Evolutionary conservation across 2,797 vertebrate genomes (phyloP), one percentile per base, ranked within the genome.

Genomic region (Percopsis omiscomaycus): DNA sequence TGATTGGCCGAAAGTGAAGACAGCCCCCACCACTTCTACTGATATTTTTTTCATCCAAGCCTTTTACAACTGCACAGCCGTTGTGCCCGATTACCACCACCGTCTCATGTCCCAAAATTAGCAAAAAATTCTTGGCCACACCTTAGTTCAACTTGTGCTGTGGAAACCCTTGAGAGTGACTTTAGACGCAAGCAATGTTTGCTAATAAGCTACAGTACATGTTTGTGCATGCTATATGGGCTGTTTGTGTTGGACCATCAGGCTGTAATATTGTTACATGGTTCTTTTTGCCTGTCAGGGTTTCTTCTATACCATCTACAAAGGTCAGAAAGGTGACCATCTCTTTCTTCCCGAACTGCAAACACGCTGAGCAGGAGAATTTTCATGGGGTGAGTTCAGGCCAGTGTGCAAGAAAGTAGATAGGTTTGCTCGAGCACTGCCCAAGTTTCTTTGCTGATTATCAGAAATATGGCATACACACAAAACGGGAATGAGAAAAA

Each of bases 321-420:
- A 55, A 57, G 47, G 50, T 64, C 30, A 22, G 52, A 63, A 64
- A 59, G n/a, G 3, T 53, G 61, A 37, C 30, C 22, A 15, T 42
- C 30, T 37, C 55, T 55, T 48, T 46, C 44, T 69, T 45, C 61
- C 55, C 42, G 22, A 68, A n/a, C 12, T 49, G 64, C 61, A 79
- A 79, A 84, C 71, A 76, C 75, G 69, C 75, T 70, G 66, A 78
- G 66, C 69, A 12, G 9, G 51, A 74, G 53, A 51, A 77, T 71
- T 74, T 37, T 66, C 50, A 27, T 3, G 0, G 55, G 65, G 69
- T 76, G 55, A 79, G 64, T 70, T 75, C 29, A 72, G 71, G 80
- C 56, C 62, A 71, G 52, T 72, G 68, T 66, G 74, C 61, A 74
- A 62, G 66, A 71, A 47, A 66, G 66, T 37, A 12, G 42, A 64